A percentile compares a stretch with the other conserved stretches of the same genome.
Evolutionary conservation across 2,797 vertebrate genomes (phyloP).

Genomic region (Chiroxiphia lanceolata): DNA sequence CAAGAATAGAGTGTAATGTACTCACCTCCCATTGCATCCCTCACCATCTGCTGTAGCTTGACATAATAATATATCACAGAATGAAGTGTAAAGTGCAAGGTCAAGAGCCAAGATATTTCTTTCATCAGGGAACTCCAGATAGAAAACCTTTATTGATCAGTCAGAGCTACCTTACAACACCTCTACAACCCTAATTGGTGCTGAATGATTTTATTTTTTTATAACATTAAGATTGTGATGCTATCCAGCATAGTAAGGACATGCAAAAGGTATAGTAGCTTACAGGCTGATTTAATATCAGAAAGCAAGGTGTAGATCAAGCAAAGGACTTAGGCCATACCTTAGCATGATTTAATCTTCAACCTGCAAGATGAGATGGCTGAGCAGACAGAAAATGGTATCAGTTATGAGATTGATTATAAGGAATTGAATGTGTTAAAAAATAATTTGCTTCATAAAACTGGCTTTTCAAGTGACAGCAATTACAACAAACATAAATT

Average conservation of each 20-base stretch:
- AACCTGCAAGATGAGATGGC: neutral
- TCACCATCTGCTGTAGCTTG: conserved; percentile 21
- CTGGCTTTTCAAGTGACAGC: conserved; percentile 12
- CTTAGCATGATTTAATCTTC: neutral
- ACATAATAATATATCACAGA: neutral
- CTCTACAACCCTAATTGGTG: neutral
- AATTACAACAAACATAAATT: conserved; percentile 45
- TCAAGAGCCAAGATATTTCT: conserved; percentile 18
- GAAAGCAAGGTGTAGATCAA: neutral
- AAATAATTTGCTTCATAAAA: conserved; percentile 18
- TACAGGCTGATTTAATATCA: neutral
- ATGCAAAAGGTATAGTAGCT: neutral
- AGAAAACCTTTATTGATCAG: conserved; percentile 26
- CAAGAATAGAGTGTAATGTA: neutral
- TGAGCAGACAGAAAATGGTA: neutral
- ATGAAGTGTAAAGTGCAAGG: conserved; percentile 14
- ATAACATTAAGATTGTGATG: neutral
- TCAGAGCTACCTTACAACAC: neutral
- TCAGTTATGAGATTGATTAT: neutral
- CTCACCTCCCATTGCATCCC: neutral
- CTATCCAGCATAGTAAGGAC: neutral
- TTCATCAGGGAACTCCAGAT: neutral
- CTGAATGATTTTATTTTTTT: neutral
- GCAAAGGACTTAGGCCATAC: neutral
- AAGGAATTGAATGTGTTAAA: conserved; percentile 19